Base-by-base conservation (phyloP, 1,140 invertebrate species). In the Bombus turneri region DNA sequence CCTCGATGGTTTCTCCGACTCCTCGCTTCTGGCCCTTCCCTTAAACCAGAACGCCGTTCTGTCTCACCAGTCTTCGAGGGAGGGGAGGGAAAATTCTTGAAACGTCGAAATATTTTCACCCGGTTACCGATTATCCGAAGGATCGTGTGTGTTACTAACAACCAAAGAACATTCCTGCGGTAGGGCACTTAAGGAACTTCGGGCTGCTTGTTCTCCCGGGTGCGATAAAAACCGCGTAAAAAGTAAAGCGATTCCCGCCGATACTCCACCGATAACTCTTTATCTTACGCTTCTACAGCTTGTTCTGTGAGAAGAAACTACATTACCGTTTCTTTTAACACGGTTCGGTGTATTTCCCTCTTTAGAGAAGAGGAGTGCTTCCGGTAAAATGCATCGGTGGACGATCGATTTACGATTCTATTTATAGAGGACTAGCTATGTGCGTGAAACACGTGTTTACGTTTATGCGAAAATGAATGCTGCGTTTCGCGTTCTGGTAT, bases 171-270 rank as follows among this genome's bases (percentile, higher is more conserved):
- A 84, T 84, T 84, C 82, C 47, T 79, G 74, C 37, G 22, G 75
- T 28, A 53, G 47, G 53, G 37, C 83, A 84, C 83, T 84, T 84
- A 84, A 71, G 62, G 1, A 31, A 28, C 34, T 31, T 8, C 1
- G 2, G 28, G 43, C 28, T 37, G 34, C 47, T 71, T 22, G 64
- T 57, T 57, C 28, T n/a, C 9, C 22, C 0, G 12, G 53, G 3
- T 37, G 1, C n/a, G 83, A 85, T 85, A 85, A 85, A 85, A 85
- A 80, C 83, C 75, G 83, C 68, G 83, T 85, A 85, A 85, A 85
- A 64, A 39, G 76, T 72, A 37, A 78, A 53, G n/a, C 74, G 82
- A 83, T 83, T 9, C 47, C 39, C 43, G 37, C 2, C 15, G 76
- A 84, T 78, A 79, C 41, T 22, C 8, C 4, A 4, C 31, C 43